Base-by-base conservation (phyloP, 2,113 vertebrate species). In the Stigmatopora nigra region DNA sequence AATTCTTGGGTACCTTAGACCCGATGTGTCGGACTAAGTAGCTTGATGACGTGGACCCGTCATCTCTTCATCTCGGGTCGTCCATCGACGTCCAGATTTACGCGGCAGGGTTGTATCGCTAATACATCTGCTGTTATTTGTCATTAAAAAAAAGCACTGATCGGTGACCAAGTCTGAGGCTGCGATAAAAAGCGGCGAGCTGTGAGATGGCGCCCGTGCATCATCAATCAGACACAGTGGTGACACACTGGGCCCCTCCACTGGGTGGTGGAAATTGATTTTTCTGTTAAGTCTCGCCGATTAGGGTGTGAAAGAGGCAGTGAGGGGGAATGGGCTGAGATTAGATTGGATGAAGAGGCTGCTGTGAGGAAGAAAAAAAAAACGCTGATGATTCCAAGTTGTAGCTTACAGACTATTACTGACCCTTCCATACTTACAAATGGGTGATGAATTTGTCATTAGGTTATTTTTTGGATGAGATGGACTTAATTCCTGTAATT, bases 41-140 rank as follows among this genome's bases (percentile, higher is more conserved):
- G 85, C 82, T 84, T 83, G 82, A 84, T 86, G 86, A 85, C 63
- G 36, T 49, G 67, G 71, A 64, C 72, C 78, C 70, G 81, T 87
- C 87, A 82, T 85, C 85, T 73, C 82, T 72, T 78, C 82, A 85
- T 85, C 82, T 75, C 57, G 65, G 67, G 69, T 31, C 47, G 68
- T 45, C 67, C 72, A 76, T 80, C 74, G 76, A 72, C 79, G 78
- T 80, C 86, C 77, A 84, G 84, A 89, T 89, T 88, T 88, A 89
- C 86, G 78, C 78, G 70, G 77, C 76, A 7, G 58, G 25, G 57
- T 77, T 76, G 76, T 79, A 83, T 72, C 73, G 79, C 83, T 78
- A 87, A 87, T 88, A 84, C 78, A 78, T 84, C 81, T 77, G 78
- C 76, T 87, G 84, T 88, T 90, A 83, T 85, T 88, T 89, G 87